Evolutionary conservation across 2,113 vertebrate species (phyloP).

Genomic region (Malurus cyaneus): DNA sequence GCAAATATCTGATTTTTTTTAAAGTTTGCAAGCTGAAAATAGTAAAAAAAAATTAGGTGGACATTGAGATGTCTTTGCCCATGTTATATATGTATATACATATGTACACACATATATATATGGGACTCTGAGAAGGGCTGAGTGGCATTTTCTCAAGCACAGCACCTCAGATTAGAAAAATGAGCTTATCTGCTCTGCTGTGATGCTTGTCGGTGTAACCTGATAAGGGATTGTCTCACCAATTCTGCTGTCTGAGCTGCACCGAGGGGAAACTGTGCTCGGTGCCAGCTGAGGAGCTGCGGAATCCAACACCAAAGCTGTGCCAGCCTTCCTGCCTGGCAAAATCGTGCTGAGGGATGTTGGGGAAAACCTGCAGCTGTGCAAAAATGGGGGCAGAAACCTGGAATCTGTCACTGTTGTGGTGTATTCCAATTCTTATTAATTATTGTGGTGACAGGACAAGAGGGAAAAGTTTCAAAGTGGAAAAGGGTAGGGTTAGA

Average conservation of each 20-base stretch:
- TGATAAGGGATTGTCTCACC: not conserved
- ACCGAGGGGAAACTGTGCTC: accelerated
- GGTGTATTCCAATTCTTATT: not conserved
- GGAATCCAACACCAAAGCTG: not conserved
- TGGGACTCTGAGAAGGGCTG: not conserved
- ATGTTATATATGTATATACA: accelerated
- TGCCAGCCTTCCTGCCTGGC: not conserved
- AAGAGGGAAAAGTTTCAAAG: not conserved
- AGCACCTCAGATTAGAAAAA: not conserved
- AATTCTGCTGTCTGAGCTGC: not conserved
- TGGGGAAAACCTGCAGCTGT: not conserved
- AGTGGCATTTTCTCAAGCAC: not conserved
- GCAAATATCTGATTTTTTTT: not conserved
- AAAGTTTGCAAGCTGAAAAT: not conserved
- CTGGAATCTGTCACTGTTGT: not conserved
- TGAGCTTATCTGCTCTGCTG: not conserved
- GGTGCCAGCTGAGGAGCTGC: not conserved
- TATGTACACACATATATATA: no score
- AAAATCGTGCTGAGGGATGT: not conserved
- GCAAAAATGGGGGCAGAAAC: not conserved
- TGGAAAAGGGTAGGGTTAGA: not conserved
- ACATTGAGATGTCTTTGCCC: not conserved
- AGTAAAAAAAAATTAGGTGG: not conserved
- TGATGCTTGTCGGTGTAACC: not conserved
- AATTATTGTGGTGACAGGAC: not conserved